phyloP scores from a whole-genome alignment of 2,888 invertebrate species.

The Zygothrica quintamaculata region DNA sequence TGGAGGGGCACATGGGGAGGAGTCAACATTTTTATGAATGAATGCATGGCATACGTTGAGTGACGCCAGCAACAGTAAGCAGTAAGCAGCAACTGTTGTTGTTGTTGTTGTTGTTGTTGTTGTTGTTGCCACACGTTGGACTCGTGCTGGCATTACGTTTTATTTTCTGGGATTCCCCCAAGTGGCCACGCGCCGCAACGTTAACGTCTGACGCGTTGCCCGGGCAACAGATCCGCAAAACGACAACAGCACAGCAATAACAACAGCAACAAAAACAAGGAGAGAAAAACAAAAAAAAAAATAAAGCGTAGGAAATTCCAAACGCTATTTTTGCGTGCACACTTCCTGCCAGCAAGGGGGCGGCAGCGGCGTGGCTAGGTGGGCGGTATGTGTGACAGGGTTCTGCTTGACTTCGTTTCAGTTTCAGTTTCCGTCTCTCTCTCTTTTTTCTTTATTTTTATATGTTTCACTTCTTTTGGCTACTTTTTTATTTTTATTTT shows the following conservation, averaged over 20 bases:
- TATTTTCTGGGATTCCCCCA: constrained; percentile 51
- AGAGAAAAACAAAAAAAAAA: constrained; percentile 10
- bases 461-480: no score
- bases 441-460: constrained; percentile 13
- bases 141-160: constrained; percentile 54
- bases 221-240: constrained; percentile 40
- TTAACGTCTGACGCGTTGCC: constrained; percentile 50
- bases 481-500: constrained; percentile 11
- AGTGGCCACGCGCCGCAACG: constrained; percentile 35
- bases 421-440: constrained; percentile 19
- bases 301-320: constrained; percentile 29
- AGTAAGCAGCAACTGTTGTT: constrained; percentile 6
- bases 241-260: no score
- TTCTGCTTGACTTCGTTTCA: constrained; percentile 10
- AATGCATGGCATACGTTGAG: constrained; percentile 66
- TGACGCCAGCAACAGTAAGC: constrained; percentile 24
- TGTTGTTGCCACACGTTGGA: constrained; percentile 47
- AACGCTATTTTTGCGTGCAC: constrained; percentile 63
- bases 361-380: neutral
- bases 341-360: constrained; percentile 23
- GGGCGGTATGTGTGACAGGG: neutral
- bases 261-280: constrained; percentile 6
- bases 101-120: constrained; percentile 6
- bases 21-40: constrained; percentile 73
- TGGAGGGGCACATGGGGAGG: constrained; percentile 2